Percentiles rank a stretch among this genome's conserved stretches.
These are phyloP conservation scores for Uria aalge DNA, from an alignment of 2,113 vertebrate species.

Conservation along the genomic window DNA sequence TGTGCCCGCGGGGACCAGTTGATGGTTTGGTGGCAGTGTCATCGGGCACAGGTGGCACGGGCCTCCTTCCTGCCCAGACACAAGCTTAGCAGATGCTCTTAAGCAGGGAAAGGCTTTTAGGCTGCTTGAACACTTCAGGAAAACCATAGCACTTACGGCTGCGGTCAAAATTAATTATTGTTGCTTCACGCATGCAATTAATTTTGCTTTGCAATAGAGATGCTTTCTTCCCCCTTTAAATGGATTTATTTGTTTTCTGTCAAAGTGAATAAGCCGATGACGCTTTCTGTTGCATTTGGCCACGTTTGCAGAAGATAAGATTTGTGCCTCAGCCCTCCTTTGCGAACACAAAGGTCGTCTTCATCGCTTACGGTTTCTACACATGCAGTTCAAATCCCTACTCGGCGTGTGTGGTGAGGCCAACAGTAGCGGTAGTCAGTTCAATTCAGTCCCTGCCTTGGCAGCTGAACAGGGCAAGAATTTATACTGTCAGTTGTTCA, in stretches of 20 bases:
- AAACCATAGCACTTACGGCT: not conserved
- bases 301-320: not conserved
- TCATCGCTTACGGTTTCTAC: not conserved
- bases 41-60: not conserved
- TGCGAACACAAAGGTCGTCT: not conserved
- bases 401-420: not conserved
- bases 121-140: not conserved
- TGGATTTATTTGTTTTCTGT: slow-evolving; percentile 13
- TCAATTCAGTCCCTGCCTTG: not conserved
- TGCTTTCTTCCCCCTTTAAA: slow-evolving; percentile 1
- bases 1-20: not conserved
- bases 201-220: slow-evolving; percentile 31
- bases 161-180: not conserved
- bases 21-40: not conserved
- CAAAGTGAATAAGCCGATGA: not conserved
- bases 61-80: not conserved
- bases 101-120: slow-evolving; percentile 22
- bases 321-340: not conserved
- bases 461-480: not conserved
- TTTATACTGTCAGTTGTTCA: slow-evolving; percentile 2
- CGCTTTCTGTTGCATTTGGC: not conserved
- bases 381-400: not conserved
- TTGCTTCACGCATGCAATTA: not conserved
- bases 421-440: not conserved
- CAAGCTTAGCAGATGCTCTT: not conserved